Conservation (phyloP, 2,888 invertebrate species). For the Catocala nupta region DNA sequence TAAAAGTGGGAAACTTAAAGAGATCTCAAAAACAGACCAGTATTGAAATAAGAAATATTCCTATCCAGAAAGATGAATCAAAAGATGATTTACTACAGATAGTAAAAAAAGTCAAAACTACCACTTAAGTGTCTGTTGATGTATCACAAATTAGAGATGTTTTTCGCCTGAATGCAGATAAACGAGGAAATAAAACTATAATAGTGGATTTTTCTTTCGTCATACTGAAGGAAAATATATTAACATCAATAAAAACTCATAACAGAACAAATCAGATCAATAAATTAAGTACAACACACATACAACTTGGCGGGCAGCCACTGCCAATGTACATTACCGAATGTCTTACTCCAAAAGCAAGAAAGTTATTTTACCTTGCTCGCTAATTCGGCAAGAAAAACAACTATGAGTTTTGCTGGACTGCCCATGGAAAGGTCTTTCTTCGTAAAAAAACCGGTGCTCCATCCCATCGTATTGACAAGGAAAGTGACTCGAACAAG, state of each 20-base stretch:
- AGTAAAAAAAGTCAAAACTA: not conserved
- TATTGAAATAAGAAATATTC: constrained; percentile 3
- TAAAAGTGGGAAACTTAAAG: not conserved
- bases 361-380: not conserved
- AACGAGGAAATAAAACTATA: constrained; percentile 6
- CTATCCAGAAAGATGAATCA: not conserved
- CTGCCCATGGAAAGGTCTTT: not conserved
- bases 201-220: constrained; percentile 14
- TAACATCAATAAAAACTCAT: constrained; percentile 6
- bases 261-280: not conserved
- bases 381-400: not conserved
- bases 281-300: not conserved
- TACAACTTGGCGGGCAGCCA: not conserved
- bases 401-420: not conserved
- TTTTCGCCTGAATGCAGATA: constrained; percentile 6
- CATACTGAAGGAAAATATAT: constrained; percentile 7
- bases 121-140: not conserved
- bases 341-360: not conserved
- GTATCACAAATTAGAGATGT: constrained; percentile 7
- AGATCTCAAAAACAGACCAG: not conserved
- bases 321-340: not conserved
- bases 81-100: not conserved
- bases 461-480: not conserved
- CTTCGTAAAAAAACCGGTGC: not conserved
- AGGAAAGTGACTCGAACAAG: no score